Percentiles rank a stretch among this genome's conserved stretches.
Conservation (phyloP, 2,888 invertebrate species). For the Phorcus lineatus region DNA sequence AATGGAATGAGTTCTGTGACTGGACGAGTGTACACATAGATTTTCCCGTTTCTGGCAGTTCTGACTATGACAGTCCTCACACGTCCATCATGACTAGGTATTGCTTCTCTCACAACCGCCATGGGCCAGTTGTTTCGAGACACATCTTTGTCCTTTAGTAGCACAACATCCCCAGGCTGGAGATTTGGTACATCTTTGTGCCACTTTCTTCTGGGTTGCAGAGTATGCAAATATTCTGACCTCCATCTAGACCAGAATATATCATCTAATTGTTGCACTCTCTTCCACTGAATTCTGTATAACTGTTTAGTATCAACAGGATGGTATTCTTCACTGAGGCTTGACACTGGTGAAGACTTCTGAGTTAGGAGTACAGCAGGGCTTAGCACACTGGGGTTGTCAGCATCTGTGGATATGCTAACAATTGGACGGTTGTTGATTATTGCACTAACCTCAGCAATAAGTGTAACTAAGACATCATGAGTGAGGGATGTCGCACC, state of each 20-base stretch:
- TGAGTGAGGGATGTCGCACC: too few species aligned
- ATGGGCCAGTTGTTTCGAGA: slow-evolving; percentile 34
- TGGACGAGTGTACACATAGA: slow-evolving; percentile 19
- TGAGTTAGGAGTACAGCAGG: too few species aligned
- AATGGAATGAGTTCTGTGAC: slow-evolving; percentile 26
- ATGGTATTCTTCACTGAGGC: not conserved
- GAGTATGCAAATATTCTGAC: slow-evolving; percentile 29
- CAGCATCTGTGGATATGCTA: too few species aligned
- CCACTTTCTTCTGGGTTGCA: slow-evolving; percentile 38
- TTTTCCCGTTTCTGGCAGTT: slow-evolving; percentile 9
- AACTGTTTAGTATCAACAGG: too few species aligned
- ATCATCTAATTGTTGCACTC: slow-evolving; percentile 32
- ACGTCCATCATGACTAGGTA: slow-evolving; percentile 30
- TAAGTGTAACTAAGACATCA: too few species aligned
- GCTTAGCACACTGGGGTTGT: too few species aligned
- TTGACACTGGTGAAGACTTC: not conserved
- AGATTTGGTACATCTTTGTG: slow-evolving; percentile 12
- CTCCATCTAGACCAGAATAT: slow-evolving; percentile 39
- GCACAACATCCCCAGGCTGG: slow-evolving; percentile 32
- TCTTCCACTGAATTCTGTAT: too few species aligned
- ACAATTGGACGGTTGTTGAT: too few species aligned
- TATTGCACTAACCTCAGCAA: too few species aligned
- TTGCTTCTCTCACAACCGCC: slow-evolving; percentile 27
- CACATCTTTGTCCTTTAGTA: slow-evolving; percentile 29
- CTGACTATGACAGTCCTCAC: slow-evolving; percentile 29